A percentile compares a stretch with the other conserved stretches of the same genome.
Conservation (phyloP, 2,113 vertebrate genomes). For the Pelvicachromis taeniatus region DNA sequence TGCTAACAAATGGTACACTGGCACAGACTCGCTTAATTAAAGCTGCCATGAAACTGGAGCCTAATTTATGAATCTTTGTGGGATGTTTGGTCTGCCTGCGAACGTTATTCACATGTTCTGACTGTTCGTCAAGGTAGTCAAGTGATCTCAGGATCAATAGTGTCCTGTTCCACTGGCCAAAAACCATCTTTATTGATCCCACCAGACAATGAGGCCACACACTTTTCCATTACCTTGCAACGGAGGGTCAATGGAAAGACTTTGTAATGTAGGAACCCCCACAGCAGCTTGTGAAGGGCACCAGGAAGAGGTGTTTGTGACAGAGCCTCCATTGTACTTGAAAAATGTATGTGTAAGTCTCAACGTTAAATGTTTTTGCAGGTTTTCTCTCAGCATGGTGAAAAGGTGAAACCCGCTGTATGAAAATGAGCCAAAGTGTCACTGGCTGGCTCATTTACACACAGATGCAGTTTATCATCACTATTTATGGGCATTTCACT, state of each 20-base stretch:
- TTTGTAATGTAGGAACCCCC: neutral
- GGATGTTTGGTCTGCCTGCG: neutral
- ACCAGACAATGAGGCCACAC: neutral
- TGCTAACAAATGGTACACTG: neutral
- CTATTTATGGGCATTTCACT: slow-evolving; percentile 1
- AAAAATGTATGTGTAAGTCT: neutral
- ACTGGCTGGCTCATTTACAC: slow-evolving; percentile 8
- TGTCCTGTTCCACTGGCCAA: neutral
- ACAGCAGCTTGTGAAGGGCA: neutral
- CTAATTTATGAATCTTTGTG: neutral
- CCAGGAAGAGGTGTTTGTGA: neutral
- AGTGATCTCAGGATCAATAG: slow-evolving; percentile 17
- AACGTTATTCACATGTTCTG: neutral
- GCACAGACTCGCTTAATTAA: neutral
- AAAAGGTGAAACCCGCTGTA: neutral
- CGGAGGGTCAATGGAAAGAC: neutral
- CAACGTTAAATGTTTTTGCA: neutral
- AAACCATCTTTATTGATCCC: slow-evolving; percentile 22
- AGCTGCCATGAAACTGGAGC: neutral
- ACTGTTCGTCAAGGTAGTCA: neutral
- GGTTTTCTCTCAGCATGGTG: neutral
- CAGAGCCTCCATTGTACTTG: neutral
- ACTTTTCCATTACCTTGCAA: neutral
- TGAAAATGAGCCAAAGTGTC: neutral
- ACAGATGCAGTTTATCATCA: slow-evolving; percentile 7